A percentile compares a stretch with the other conserved stretches of the same genome.
Evolutionary conservation across 2,797 vertebrate species (phyloP).

Genomic region (Pyrocephalus nanus): DNA sequence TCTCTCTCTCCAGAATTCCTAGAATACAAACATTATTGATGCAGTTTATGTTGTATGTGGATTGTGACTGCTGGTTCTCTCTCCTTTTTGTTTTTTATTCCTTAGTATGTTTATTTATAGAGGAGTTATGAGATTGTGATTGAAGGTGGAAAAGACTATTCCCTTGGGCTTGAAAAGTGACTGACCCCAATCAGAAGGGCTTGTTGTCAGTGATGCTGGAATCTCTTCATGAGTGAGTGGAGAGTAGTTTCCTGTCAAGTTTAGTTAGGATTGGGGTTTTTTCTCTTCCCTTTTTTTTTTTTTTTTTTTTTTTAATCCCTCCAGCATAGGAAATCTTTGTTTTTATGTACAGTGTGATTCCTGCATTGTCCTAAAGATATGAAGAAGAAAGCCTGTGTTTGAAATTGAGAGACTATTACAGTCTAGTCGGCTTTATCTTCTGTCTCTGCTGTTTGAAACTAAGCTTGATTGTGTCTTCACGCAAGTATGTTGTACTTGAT

Average conservation of each 20-base stretch:
- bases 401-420: neutral
- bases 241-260: conserved; percentile 49
- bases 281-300: neutral
- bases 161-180: conserved; percentile 51
- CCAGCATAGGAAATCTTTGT: neutral
- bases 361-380: neutral
- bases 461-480: neutral
- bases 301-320: neutral
- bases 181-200: conserved; percentile 42
- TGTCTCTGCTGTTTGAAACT: neutral
- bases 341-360: neutral
- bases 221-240: conserved; percentile 12
- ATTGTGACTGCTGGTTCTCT: neutral
- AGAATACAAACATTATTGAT: neutral
- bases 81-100: neutral
- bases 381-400: neutral
- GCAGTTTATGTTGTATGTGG: neutral
- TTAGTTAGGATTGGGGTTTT: conserved; percentile 32
- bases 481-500: neutral
- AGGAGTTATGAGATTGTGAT: conserved; percentile 9
- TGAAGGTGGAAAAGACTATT: conserved; percentile 45
- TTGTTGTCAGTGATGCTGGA: conserved; percentile 43
- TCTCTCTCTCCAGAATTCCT: neutral
- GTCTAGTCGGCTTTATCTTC: neutral
- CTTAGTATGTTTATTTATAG: conserved; percentile 50